Evolutionary conservation across 1,140 invertebrate genomes (phyloP), one percentile per base, ranked within the genome.

Genomic region (Zophobas morio): DNA sequence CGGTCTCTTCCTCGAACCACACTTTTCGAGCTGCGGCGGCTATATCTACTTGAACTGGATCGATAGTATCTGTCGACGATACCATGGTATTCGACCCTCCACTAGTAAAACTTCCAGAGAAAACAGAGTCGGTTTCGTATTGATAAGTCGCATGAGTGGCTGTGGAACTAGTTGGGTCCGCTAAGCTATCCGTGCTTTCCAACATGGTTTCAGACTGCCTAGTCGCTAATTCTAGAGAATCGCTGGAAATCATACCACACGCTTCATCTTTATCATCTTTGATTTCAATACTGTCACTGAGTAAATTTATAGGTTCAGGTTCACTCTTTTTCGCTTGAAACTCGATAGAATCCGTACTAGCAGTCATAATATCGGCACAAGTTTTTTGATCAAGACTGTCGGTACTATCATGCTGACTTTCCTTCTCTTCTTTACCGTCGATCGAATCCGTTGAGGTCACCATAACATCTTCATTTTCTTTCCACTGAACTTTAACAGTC

Each of bases 61-160:
- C 92, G 77, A 93, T 83, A 32, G 91, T 92, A 81, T 94, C 92
- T 70, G 92, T 89, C 8, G 91, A 92, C 0, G 92, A 92, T 1
- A 93, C 90, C 91, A 93, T 92, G 6, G 92, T 93, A 82, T 92
- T 92, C 56, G 92, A 93, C 76, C 92, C 92, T 81, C 91, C 92
- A 86, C 93, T 94, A 37, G 93, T 94, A 49, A 95, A 90, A 86
- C 93, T 95, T 20, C 93, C 93, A 1, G 94, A 95, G 91, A 94
- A 94, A 32, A 93, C 89, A 0, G 94, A 95, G 82, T 95, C 94
- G 0, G 92, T 93, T 85, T 95, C 94, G 82, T 93, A 94, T 81
- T 94, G 94, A 82, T 94, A 95, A n/a, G 93, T 95, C 20, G 94
- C 94, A 82, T 94, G 91, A 0, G 94, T 95, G 0, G 93, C 93